Conservation (phyloP, 2,113 vertebrate genomes). For the Menura novaehollandiae region DNA sequence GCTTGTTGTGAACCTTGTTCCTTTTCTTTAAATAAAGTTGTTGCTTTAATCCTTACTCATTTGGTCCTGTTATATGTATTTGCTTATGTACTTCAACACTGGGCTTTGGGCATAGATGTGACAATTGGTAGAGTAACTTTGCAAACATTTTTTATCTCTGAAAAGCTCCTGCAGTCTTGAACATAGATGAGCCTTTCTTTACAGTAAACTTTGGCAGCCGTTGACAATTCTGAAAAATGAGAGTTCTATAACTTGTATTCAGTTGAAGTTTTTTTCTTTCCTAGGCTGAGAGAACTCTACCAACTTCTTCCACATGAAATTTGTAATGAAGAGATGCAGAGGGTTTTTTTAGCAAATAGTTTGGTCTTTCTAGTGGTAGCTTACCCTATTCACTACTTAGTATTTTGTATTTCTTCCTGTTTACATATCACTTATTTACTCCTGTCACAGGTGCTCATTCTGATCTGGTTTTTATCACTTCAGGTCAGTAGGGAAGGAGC, state of each 20-base stretch:
- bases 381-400: not conserved
- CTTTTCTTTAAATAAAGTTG: conserved; percentile 40
- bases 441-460: accelerated
- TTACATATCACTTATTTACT: accelerated
- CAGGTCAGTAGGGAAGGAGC: not conserved
- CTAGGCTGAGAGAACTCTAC: not conserved
- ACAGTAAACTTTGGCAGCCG: not conserved
- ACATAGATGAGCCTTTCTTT: not conserved
- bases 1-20: not conserved
- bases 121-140: not conserved
- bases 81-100: not conserved
- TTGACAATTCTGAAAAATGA: accelerated
- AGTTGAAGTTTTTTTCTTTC: not conserved
- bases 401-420: not conserved
- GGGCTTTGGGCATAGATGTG: not conserved
- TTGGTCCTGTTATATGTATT: not conserved
- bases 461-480: not conserved
- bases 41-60: not conserved
- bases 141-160: not conserved
- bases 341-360: not conserved
- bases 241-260: not conserved
- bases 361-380: not conserved
- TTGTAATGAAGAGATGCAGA: not conserved
- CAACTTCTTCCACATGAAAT: no score
- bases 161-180: not conserved